Conservation (phyloP, 2,113 vertebrate species). For the Diadophis punctatus region DNA sequence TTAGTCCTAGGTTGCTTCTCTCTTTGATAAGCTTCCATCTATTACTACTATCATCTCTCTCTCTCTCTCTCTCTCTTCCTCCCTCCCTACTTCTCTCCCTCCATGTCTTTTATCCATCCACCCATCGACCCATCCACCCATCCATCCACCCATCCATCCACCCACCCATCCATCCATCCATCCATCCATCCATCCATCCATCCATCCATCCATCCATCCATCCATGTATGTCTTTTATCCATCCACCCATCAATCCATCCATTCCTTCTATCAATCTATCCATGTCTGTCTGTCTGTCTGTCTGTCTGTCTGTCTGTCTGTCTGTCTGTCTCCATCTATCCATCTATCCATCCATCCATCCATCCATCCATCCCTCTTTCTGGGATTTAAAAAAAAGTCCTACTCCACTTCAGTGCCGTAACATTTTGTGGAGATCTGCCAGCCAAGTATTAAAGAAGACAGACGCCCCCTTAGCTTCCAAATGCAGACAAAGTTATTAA, state of each 20-base stretch:
- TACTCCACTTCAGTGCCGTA: not conserved
- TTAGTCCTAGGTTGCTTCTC: not conserved
- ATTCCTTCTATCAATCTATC: too few relatives aligned
- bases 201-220: not conserved
- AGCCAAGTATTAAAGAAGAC: not conserved
- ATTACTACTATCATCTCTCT: not conserved
- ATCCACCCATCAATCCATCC: too few relatives aligned
- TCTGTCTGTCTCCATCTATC: too few relatives aligned
- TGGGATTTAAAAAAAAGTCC: not conserved
- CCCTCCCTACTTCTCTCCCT: not conserved
- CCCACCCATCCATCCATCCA: too few relatives aligned
- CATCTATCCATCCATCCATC: not conserved
- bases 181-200: not conserved
- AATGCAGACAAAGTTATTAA: not conserved
- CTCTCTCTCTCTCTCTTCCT: not conserved
- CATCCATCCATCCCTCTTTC: not conserved
- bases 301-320: not conserved
- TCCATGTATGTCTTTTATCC: too few relatives aligned
- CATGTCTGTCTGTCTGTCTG: too few relatives aligned
- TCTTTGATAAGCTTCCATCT: not conserved
- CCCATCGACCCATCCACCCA: too few relatives aligned
- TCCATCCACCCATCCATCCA: too few relatives aligned
- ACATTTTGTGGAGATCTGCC: not conserved
- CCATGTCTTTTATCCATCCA: not conserved
- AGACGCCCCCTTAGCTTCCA: not conserved